Conservation (phyloP, 1,140 invertebrate genomes). For the Ectropis grisescens region DNA sequence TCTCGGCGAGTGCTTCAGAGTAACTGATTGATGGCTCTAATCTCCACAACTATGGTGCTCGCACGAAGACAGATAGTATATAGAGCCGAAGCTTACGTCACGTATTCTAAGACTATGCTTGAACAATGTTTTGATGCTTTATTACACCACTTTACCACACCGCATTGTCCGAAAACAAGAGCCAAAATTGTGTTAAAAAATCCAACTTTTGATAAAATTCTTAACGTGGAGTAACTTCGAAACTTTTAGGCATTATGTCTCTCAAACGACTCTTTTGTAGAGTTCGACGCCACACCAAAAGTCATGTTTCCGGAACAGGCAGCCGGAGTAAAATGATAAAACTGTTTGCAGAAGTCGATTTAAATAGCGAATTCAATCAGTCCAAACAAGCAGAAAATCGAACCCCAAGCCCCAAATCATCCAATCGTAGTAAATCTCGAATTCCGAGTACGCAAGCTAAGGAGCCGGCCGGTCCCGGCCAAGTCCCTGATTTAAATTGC, state of each 20-base stretch:
- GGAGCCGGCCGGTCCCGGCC: constrained; percentile 47
- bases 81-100: neutral
- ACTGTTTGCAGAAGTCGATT: constrained; percentile 21
- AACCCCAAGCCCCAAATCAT: constrained; percentile 45
- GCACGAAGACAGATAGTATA: constrained; percentile 23
- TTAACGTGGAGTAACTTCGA: no score
- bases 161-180: no score
- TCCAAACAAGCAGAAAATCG: constrained; percentile 61
- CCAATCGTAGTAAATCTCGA: constrained; percentile 59
- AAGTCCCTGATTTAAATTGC: constrained; percentile 65
- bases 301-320: no score
- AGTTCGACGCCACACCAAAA: no score
- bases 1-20: constrained; percentile 16
- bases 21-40: constrained; percentile 43
- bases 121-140: no score
- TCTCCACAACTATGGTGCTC: constrained; percentile 28
- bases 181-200: no score
- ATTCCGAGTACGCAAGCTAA: constrained; percentile 55
- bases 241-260: no score
- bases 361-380: constrained; percentile 51
- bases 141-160: no score
- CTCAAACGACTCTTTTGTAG: no score
- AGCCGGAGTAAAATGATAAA: neutral
- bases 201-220: no score
- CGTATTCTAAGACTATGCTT: no score